These are phyloP conservation scores for Halocaridina rubra DNA, from an alignment of 2,888 invertebrate genomes.

Conservation along the genomic window DNA sequence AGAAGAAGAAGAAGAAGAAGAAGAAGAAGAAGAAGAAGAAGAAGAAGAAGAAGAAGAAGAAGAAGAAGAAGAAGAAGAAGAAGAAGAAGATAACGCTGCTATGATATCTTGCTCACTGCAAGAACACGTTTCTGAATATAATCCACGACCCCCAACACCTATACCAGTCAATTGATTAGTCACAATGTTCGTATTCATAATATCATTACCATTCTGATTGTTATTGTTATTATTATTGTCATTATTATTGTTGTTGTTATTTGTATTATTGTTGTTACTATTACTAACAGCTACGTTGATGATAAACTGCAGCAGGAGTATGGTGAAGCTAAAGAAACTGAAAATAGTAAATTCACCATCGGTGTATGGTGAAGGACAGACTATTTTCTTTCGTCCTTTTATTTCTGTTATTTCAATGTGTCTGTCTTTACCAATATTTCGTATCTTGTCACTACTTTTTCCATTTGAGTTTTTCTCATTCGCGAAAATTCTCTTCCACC, in stretches of 20 bases:
- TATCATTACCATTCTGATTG: neutral
- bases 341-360: conserved; percentile 40
- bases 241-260: neutral
- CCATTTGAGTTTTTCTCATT: no score
- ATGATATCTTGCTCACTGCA: neutral
- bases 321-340: conserved; percentile 47
- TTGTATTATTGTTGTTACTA: neutral
- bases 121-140: neutral
- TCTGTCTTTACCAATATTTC: no score
- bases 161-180: neutral
- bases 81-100: neutral
- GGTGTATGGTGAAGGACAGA: conserved; percentile 19
- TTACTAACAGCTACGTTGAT: neutral
- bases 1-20: neutral
- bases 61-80: neutral
- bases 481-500: no score
- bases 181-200: conserved; percentile 16
- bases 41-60: neutral
- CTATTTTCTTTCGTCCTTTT: neutral
- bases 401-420: no score
- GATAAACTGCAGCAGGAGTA: neutral
- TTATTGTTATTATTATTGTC: neutral
- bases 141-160: neutral
- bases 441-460: no score
- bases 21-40: neutral